Evolutionary conservation across 2,888 invertebrate genomes (phyloP), one percentile per base, ranked within the genome.

Genomic region (Pecten maximus): DNA sequence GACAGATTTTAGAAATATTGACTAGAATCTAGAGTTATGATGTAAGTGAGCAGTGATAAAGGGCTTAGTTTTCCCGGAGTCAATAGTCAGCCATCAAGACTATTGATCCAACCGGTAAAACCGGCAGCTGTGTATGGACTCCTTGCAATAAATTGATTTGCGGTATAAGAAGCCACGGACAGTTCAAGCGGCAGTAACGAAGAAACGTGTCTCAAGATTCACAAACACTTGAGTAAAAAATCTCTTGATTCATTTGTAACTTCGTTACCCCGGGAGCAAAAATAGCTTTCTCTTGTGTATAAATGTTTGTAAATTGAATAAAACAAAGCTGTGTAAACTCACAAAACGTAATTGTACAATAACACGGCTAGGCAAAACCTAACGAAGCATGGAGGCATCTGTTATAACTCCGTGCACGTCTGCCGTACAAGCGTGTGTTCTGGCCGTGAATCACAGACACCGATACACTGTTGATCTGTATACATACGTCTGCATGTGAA

Each of bases 1-100:
- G 74, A 74, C 74, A 74, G 74, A 74, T 74, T 74, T 74, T 35
- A 74, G 74, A 74, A 74, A 74, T 74, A 74, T 74, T 74, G 74
- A 74, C 74, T 35, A 28, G 74, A 35, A 74, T 74, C 74, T 74
- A 28, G 12, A 4, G 74, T 74, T 74, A 74, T 74, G 74, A 74
- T 74, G 74, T 74, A 74, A 74, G 35, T 28, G 74, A 74, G 74
- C 35, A 28, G 74, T 35, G 74, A 74, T 74, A 74, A 35, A 74
- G 74, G 74, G 74, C 74, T 74, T 74, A 74, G 74, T 74, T 74
- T 74, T 28, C 74, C 10, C 28, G 74, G 35, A 74, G 74, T 74
- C 74, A 74, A 74, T 74, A 74, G 35, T 74, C 74, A 23, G 74
- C 74, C 74, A 74, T 74, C 74, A 74, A 3, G 35, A 74, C 74